Evolutionary conservation across 2,797 vertebrate genomes (phyloP).

Genomic region (Amblyopsis hoosieri): DNA sequence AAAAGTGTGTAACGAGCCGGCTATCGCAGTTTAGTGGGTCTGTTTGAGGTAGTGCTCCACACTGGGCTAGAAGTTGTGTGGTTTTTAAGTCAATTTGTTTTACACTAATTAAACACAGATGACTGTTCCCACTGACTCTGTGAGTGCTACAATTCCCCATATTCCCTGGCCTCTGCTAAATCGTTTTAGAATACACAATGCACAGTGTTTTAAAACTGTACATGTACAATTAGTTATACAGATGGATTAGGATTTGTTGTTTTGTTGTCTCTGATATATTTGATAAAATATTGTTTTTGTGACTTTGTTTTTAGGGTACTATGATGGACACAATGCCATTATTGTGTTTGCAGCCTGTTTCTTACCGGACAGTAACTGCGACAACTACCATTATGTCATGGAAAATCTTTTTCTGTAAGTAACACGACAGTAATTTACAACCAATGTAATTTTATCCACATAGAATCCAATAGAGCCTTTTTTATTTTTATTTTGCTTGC

Average conservation of each 20-base stretch:
- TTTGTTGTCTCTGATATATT: neutral
- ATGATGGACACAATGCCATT: conserved; percentile 94
- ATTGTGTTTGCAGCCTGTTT: conserved; percentile 98
- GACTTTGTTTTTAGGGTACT: conserved; percentile 85
- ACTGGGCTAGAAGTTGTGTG: too few species aligned
- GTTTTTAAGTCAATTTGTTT: too few species aligned
- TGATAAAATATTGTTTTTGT: neutral
- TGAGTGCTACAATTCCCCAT: too few species aligned
- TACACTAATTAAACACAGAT: too few species aligned
- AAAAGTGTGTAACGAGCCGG: too few species aligned
- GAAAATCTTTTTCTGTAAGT: conserved; percentile 99
- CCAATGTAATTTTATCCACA: neutral
- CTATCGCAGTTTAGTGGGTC: too few species aligned
- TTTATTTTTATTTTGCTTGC: neutral
- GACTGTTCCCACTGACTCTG: too few species aligned
- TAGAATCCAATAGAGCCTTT: neutral
- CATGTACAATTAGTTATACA: neutral
- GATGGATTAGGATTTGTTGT: neutral
- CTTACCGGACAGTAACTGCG: conserved; percentile 92
- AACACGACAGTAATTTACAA: neutral
- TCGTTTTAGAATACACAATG: too few species aligned
- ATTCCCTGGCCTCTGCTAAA: too few species aligned
- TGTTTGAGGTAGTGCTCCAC: too few species aligned
- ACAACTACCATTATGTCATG: conserved; percentile 97
- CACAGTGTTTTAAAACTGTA: neutral